Conservation (phyloP, 2,888 invertebrate genomes). For the Lacanobia wlatinum region DNA sequence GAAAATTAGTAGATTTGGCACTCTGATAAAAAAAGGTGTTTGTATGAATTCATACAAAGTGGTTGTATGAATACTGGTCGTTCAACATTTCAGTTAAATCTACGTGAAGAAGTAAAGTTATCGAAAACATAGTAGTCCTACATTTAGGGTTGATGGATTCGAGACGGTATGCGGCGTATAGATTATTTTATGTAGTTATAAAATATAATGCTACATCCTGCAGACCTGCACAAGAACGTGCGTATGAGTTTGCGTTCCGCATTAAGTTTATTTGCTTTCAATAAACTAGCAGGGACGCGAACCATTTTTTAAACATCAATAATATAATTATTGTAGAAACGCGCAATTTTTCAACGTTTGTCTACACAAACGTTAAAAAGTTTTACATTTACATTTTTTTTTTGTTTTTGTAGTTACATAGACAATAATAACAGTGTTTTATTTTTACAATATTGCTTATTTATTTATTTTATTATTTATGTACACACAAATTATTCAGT, state of each 20-base stretch:
- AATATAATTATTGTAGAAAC: not conserved
- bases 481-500: too few species aligned
- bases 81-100: too few species aligned
- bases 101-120: not conserved
- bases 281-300: conserved; percentile 30
- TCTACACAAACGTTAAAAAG: too few species aligned
- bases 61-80: not conserved
- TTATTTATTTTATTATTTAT: too few species aligned
- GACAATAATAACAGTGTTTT: too few species aligned
- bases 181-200: conserved; percentile 22
- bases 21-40: too few species aligned
- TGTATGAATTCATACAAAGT: too few species aligned
- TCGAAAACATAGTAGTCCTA: not conserved
- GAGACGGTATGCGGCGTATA: not conserved
- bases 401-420: too few species aligned
- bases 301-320: conserved; percentile 7
- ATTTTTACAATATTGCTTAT: not conserved
- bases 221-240: conserved; percentile 56
- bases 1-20: too few species aligned
- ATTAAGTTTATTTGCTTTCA: conserved; percentile 59
- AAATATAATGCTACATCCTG: conserved; percentile 29
- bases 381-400: too few species aligned
- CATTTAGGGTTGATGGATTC: not conserved
- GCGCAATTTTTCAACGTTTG: not conserved
- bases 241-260: conserved; percentile 61